Conservation (phyloP, 2,113 vertebrate genomes). For the Neodon shergylaensis region DNA sequence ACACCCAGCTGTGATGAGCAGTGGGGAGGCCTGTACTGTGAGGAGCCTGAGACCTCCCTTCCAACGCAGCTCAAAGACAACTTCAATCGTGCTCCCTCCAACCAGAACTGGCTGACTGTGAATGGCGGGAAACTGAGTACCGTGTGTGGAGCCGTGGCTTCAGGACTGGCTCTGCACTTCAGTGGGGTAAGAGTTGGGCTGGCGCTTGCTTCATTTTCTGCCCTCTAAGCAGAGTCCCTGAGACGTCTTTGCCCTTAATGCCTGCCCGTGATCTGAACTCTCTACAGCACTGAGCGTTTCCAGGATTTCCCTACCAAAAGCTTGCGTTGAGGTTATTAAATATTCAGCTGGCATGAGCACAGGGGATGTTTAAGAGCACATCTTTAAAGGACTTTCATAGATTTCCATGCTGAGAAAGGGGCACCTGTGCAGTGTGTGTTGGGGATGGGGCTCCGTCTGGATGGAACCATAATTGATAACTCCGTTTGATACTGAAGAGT, state of each 20-base stretch:
- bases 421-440: neutral
- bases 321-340: neutral
- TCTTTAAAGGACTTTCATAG: neutral
- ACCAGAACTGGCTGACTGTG: slow-evolving; percentile 94
- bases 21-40: slow-evolving; percentile 96
- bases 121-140: slow-evolving; percentile 96
- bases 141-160: slow-evolving; percentile 96
- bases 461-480: slow-evolving; percentile 34
- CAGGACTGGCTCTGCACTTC: slow-evolving; percentile 97
- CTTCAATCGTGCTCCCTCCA: slow-evolving; percentile 94
- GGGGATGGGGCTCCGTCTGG: neutral
- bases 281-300: slow-evolving; percentile 16
- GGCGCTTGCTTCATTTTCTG: neutral
- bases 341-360: neutral
- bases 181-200: slow-evolving; percentile 90
- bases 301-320: neutral
- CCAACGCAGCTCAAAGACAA: slow-evolving; percentile 97
- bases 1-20: slow-evolving; percentile 93
- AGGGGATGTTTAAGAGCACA: neutral
- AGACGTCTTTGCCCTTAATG: neutral
- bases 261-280: neutral
- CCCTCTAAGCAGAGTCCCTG: neutral
- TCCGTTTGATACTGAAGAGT: slow-evolving; percentile 46
- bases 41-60: slow-evolving; percentile 91
- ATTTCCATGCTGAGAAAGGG: slow-evolving; percentile 5